phyloP scores from a whole-genome alignment of 2,797 vertebrate genomes.

The Acanthurus tractus region DNA sequence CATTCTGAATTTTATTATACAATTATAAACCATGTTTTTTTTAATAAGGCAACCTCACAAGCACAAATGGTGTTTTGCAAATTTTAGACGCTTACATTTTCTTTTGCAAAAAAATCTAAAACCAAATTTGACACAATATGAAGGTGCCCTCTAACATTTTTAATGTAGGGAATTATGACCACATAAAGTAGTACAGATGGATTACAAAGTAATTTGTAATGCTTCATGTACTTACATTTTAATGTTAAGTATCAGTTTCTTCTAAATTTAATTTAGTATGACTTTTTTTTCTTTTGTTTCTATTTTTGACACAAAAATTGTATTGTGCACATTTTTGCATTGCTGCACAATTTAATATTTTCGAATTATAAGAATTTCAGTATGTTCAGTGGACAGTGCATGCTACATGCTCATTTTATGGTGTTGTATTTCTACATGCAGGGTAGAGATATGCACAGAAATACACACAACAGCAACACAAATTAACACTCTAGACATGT shows the following conservation, averaged over 20 bases:
- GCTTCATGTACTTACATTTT: not conserved
- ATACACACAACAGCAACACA: slow-evolving; percentile 25
- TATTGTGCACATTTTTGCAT: not conserved
- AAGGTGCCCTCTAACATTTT: not conserved
- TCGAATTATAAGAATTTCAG: not conserved
- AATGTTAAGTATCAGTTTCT: not conserved
- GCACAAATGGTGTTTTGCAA: too few relatives aligned
- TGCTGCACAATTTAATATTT: not conserved
- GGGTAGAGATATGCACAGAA: slow-evolving; percentile 8
- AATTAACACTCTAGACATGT: slow-evolving; percentile 36
- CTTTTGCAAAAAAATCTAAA: not conserved
- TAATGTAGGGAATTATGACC: not conserved
- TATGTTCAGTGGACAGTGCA: slow-evolving; percentile 8
- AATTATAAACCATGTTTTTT: not conserved
- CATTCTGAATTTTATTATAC: not conserved
- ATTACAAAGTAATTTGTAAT: not conserved
- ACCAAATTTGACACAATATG: not conserved
- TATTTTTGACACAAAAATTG: not conserved
- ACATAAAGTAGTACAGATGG: not conserved
- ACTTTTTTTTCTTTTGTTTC: slow-evolving; percentile 9
- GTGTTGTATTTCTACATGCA: slow-evolving; percentile 3
- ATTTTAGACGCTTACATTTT: too few relatives aligned
- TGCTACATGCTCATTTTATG: not conserved
- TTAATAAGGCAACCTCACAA: not conserved
- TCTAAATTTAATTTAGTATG: not conserved